These are phyloP conservation scores for Eristalis arbustorum DNA, from an alignment of 2,888 invertebrate species.

Conservation along the genomic window DNA sequence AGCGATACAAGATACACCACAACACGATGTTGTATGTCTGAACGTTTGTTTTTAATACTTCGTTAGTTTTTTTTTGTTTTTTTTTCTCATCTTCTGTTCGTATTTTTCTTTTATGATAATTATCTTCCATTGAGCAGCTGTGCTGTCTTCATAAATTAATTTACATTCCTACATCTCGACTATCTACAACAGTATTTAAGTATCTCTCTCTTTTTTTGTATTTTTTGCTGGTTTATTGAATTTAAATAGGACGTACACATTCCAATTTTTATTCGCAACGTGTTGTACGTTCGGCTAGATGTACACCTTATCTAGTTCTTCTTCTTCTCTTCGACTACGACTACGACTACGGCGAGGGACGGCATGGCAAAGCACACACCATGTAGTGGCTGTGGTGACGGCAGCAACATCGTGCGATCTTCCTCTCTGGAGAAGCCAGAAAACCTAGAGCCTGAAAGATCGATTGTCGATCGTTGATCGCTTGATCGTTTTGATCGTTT, in stretches of 20 bases:
- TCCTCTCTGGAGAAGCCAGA: neutral
- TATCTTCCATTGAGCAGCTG: constrained; percentile 32
- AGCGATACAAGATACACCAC: constrained; percentile 6
- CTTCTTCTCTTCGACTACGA: constrained; percentile 1
- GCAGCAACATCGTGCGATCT: neutral
- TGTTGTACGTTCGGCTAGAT: constrained; percentile 4
- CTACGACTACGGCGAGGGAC: neutral
- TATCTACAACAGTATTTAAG: constrained; percentile 39
- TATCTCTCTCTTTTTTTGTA: constrained; percentile 9
- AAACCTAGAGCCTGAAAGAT: neutral
- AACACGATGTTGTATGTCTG: neutral
- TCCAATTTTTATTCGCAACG: constrained; percentile 49
- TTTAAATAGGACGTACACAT: constrained; percentile 63
- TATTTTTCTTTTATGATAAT: constrained; percentile 22
- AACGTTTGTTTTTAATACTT: neutral
- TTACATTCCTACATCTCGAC: constrained; percentile 14
- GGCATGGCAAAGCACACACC: neutral
- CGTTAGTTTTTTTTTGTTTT: neutral
- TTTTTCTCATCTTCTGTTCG: neutral
- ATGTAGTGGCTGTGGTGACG: neutral
- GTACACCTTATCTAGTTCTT: constrained; percentile 55
- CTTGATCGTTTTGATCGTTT: neutral
- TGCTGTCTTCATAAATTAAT: constrained; percentile 44
- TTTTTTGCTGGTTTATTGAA: constrained; percentile 47
- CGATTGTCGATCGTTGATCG: neutral